Base-by-base conservation (phyloP, 2,113 vertebrate species). In the Laticauda colubrina region DNA sequence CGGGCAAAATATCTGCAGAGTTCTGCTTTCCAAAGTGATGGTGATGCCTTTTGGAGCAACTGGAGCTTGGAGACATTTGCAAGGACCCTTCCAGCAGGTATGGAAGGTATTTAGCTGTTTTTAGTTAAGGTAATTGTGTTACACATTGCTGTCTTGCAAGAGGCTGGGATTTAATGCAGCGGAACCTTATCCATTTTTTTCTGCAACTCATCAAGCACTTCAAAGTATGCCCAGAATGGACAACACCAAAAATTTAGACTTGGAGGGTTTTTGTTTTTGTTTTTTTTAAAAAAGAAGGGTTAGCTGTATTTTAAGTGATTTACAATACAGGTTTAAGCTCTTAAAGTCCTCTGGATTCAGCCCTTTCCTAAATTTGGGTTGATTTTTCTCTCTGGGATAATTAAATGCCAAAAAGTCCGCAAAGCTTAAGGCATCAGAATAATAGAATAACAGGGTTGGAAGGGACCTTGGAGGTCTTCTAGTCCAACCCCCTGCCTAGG, bases 11-110 rank as follows among this genome's bases (percentile, higher is more conserved):
- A 93, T 48, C 91, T 34, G 51, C 54, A 12, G 8, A 45, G 4
- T 0, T 24, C 18, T 43, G 91, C 48, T 86, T n/a, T 69, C 56
- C 91, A 92, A 89, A 94, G 93, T 5, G 89, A 88, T 0, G 81
- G 87, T 61, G 85, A 29, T 1, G 69, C 91, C 1, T 39, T 12
- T 39, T 95, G 95, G 95, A 95, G 95, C 3, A 53, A 94, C 45
- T 95, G 95, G 95, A 95, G 95, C n/a, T 2, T 29, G 2, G 88
- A 85, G 29, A 85, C 23, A 39, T 89, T 81, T 7, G 90, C 88
- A 21, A 88, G 15, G 26, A 95, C 95, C 21, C 81, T 91, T 5
- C 55, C 93, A 1, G 18, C 53, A 45, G 94, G 95, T 95, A 64
- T 5, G 95, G 23, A 15, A 55, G 34, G 34, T 39, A 53, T 1